Conservation (phyloP, 1,140 invertebrate genomes). For the Ceratina calcarata region DNA sequence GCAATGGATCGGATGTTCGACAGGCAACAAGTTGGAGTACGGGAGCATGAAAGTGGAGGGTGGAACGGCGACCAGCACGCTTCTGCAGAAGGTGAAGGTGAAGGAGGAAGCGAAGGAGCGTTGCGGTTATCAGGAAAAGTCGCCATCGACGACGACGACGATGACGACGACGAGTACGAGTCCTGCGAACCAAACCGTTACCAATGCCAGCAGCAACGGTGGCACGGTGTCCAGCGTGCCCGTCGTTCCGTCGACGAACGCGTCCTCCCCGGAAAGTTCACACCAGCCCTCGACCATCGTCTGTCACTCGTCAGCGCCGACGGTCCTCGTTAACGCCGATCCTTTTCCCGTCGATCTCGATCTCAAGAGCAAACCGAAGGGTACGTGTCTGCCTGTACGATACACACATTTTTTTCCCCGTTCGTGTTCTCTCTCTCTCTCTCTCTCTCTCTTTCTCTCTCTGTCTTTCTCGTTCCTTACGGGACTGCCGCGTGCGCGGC, state of each 20-base stretch:
- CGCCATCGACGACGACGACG: conserved; percentile 54
- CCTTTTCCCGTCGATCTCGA: conserved; percentile 69
- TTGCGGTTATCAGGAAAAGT: conserved; percentile 60
- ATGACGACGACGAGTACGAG: conserved; percentile 44
- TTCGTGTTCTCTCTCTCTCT: not conserved
- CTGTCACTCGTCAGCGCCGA: conserved; percentile 67
- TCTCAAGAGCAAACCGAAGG: conserved; percentile 69
- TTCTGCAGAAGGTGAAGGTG: conserved; percentile 76
- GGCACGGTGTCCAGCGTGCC: conserved; percentile 49
- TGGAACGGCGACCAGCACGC: conserved; percentile 62
- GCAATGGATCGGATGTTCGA: conserved; percentile 33
- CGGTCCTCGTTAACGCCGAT: conserved; percentile 54
- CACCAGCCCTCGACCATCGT: conserved; percentile 64
- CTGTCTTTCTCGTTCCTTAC: too few species aligned
- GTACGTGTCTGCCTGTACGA: conserved; percentile 48
- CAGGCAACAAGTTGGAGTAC: conserved; percentile 50
- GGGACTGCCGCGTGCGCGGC: too few species aligned
- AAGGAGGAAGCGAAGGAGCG: conserved; percentile 78
- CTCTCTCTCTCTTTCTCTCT: not conserved
- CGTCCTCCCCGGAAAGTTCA: conserved; percentile 16
- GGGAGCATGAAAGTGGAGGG: conserved; percentile 77
- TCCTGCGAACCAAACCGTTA: conserved; percentile 8
- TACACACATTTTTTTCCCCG: too few species aligned
- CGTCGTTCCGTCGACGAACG: conserved; percentile 55
- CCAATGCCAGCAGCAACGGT: conserved; percentile 50